Percentiles rank a stretch among this genome's conserved stretches.
Conservation (phyloP, 1,140 invertebrate species). For the Subanguina moxae region DNA sequence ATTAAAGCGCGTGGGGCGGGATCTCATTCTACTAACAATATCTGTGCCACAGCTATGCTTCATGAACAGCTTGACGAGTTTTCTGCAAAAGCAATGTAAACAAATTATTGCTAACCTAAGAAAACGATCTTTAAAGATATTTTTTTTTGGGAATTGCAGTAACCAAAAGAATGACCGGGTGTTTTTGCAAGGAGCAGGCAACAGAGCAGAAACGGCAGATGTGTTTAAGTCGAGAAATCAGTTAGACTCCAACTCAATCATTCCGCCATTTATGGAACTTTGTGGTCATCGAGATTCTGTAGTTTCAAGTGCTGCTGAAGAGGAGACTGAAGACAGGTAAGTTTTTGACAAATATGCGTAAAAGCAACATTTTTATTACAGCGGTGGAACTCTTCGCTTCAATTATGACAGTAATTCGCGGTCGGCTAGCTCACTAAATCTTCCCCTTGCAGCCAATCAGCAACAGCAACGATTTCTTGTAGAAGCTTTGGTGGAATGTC, state of each 20-base stretch:
- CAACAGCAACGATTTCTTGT: constrained; percentile 3
- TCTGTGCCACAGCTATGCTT: neutral
- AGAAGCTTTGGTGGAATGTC: constrained; percentile 23
- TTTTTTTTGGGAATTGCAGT: too few species aligned
- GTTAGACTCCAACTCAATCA: neutral
- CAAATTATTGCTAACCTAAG: too few species aligned
- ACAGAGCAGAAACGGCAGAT: neutral
- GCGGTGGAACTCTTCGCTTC: constrained; percentile 23
- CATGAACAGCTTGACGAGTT: too few species aligned
- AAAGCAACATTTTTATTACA: neutral
- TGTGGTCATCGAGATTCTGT: constrained; percentile 2
- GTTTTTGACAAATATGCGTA: too few species aligned
- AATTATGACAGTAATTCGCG: constrained; percentile 19
- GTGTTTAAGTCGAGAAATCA: neutral
- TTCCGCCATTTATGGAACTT: constrained; percentile 6
- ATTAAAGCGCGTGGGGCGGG: neutral
- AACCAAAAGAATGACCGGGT: too few species aligned
- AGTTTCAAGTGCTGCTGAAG: constrained; percentile 8
- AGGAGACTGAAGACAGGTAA: constrained; percentile 23
- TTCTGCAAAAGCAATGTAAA: too few species aligned
- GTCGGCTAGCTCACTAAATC: constrained; percentile 16
- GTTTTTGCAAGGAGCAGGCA: too few species aligned
- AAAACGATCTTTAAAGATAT: too few species aligned
- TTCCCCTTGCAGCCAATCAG: constrained; percentile 4
- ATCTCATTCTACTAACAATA: neutral